These are phyloP conservation scores for Pempheris klunzingeri DNA, from an alignment of 2,797 vertebrate genomes.

Conservation along the genomic window DNA sequence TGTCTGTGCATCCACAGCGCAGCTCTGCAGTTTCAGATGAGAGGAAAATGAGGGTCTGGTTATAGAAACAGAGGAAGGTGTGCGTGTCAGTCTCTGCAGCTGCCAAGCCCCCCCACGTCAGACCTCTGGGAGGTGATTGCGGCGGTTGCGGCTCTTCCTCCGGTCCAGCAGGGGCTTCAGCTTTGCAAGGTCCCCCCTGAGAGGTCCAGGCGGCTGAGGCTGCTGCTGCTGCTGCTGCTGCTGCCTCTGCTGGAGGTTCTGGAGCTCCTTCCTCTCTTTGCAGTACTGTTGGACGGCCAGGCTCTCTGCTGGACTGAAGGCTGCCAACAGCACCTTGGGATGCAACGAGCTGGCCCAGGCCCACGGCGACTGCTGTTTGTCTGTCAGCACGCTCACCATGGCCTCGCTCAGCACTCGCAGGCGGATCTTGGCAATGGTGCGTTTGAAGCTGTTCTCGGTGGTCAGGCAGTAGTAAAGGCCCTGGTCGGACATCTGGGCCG, in stretches of 20 bases:
- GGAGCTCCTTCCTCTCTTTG: slow-evolving; percentile 93
- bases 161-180: slow-evolving; percentile 95
- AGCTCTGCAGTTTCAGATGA: slow-evolving; percentile 60
- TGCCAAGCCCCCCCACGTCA: slow-evolving; percentile 68
- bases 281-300: slow-evolving; percentile 96
- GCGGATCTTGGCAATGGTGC: slow-evolving; percentile 95
- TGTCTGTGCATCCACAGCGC: slow-evolving; percentile 33
- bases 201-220: slow-evolving; percentile 67
- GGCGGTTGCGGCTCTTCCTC: slow-evolving; percentile 95
- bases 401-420: slow-evolving; percentile 92
- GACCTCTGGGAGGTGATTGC: slow-evolving; percentile 90
- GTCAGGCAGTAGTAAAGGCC: slow-evolving; percentile 97
- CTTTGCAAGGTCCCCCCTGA: slow-evolving; percentile 94
- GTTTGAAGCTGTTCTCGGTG: slow-evolving; percentile 95
- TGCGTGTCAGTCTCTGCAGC: slow-evolving; percentile 34
- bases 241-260: slow-evolving; percentile 85
- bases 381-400: slow-evolving; percentile 89
- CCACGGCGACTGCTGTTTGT: slow-evolving; percentile 93
- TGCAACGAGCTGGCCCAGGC: slow-evolving; percentile 90
- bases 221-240: slow-evolving; percentile 87
- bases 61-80: slow-evolving; percentile 19
- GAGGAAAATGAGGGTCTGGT: slow-evolving; percentile 25
- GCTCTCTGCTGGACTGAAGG: slow-evolving; percentile 92
- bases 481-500: slow-evolving; percentile 91
- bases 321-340: slow-evolving; percentile 90